These are phyloP conservation scores for Microtus richardsoni DNA, from an alignment of 2,113 vertebrate genomes.

Conservation along the genomic window DNA sequence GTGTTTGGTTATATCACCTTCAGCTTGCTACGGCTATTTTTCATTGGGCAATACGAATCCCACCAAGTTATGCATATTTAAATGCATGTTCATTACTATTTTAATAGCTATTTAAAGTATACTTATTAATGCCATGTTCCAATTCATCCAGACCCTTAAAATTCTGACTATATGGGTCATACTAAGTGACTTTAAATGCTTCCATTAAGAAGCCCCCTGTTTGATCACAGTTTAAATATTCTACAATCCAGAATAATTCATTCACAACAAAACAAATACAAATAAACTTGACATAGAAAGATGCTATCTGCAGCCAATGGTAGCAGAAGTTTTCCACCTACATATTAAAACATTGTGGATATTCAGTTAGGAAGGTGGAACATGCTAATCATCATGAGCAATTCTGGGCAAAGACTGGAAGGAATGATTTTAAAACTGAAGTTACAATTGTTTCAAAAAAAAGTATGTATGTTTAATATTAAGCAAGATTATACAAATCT, in stretches of 20 bases:
- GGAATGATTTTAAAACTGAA: neutral
- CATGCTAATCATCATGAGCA: no score
- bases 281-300: neutral
- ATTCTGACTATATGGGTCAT: neutral
- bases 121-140: neutral
- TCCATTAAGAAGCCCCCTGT: neutral
- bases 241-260: neutral
- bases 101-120: neutral
- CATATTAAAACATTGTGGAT: neutral
- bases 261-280: neutral
- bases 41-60: neutral
- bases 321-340: neutral
- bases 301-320: neutral
- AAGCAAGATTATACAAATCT: neutral
- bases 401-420: neutral
- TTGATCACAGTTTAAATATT: neutral
- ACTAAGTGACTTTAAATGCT: neutral
- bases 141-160: neutral
- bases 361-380: neutral
- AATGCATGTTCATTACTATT: neutral
- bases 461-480: neutral
- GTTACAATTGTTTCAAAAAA: neutral
- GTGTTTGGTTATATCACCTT: neutral
- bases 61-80: neutral
- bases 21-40: neutral